A percentile compares a stretch with the other conserved stretches of the same genome.
Evolutionary conservation across 2,113 vertebrate species (phyloP).

Genomic region (Colistium nudipinnis): DNA sequence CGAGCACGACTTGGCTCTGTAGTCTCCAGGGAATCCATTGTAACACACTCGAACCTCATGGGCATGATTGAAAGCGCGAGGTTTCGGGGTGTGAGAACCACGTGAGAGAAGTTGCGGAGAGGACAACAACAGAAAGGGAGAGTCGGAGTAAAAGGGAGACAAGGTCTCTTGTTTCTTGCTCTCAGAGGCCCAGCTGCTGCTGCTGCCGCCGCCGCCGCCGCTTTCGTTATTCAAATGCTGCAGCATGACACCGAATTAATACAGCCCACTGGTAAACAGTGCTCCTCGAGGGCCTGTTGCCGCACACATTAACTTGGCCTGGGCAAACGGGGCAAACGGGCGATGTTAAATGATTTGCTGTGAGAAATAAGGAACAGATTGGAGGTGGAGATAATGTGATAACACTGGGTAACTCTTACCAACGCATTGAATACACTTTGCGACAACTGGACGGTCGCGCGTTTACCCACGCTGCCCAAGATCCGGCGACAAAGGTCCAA

Average conservation of each 20-base stretch:
- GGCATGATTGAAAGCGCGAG: conserved; percentile 75
- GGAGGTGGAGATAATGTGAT: conserved; percentile 29
- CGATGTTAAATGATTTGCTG: conserved; percentile 31
- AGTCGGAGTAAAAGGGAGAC: conserved; percentile 65
- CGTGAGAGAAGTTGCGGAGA: conserved; percentile 73
- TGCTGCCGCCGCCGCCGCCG: conserved; percentile 27
- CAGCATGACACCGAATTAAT: conserved; percentile 72
- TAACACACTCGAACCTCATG: conserved; percentile 63
- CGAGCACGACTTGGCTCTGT: conserved; percentile 61
- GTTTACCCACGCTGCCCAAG: neutral
- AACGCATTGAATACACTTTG: conserved; percentile 17
- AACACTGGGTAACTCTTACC: conserved; percentile 12
- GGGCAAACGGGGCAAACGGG: conserved; percentile 48
- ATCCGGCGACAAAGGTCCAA: neutral
- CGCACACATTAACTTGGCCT: conserved; percentile 43
- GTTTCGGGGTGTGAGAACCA: conserved; percentile 75
- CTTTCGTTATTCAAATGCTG: conserved; percentile 71
- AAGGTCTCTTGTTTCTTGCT: conserved; percentile 66
- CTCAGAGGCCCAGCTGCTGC: conserved; percentile 72
- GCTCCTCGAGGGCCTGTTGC: conserved; percentile 37
- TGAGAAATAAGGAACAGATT: conserved; percentile 11
- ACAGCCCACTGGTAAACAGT: conserved; percentile 63
- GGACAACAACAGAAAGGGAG: conserved; percentile 70
- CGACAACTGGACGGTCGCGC: neutral
- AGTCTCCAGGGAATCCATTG: conserved; percentile 66